phyloP scores from a whole-genome alignment of 2,888 invertebrate genomes.

The Rutpela maculata region DNA sequence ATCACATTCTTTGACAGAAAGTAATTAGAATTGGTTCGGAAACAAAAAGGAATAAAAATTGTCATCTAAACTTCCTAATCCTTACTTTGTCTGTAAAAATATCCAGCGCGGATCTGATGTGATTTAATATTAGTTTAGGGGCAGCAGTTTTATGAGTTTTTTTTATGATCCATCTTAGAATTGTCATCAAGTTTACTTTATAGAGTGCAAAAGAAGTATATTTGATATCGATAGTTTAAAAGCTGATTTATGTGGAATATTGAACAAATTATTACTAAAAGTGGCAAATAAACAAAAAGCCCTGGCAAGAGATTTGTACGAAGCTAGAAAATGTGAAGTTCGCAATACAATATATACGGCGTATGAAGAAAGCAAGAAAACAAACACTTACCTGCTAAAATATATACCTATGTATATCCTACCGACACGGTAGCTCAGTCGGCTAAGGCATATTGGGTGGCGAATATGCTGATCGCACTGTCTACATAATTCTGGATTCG shows the following conservation, averaged over 20 bases:
- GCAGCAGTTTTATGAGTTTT: not conserved
- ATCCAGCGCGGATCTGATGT: not conserved
- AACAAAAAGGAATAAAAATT: not conserved
- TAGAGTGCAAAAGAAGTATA: not conserved
- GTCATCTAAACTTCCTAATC: not conserved
- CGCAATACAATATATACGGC: too few relatives aligned
- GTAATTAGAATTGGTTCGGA: not conserved
- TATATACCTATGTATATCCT: too few relatives aligned
- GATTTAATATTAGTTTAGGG: conserved; percentile 2
- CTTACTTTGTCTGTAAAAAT: not conserved
- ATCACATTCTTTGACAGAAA: not conserved
- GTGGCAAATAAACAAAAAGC: too few relatives aligned
- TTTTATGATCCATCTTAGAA: not conserved
- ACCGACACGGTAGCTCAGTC: too few relatives aligned
- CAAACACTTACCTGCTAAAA: too few relatives aligned
- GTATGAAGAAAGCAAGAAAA: too few relatives aligned
- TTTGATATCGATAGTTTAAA: not conserved
- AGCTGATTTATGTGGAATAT: not conserved
- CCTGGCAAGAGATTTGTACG: too few relatives aligned
- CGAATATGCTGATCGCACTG: too few relatives aligned
- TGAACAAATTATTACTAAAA: too few relatives aligned
- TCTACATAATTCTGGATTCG: too few relatives aligned
- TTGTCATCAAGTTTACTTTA: not conserved
- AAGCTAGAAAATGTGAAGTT: too few relatives aligned
- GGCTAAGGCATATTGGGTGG: too few relatives aligned